phyloP scores from a whole-genome alignment of 2,113 vertebrate genomes.

The Meleagris gallopavo region DNA sequence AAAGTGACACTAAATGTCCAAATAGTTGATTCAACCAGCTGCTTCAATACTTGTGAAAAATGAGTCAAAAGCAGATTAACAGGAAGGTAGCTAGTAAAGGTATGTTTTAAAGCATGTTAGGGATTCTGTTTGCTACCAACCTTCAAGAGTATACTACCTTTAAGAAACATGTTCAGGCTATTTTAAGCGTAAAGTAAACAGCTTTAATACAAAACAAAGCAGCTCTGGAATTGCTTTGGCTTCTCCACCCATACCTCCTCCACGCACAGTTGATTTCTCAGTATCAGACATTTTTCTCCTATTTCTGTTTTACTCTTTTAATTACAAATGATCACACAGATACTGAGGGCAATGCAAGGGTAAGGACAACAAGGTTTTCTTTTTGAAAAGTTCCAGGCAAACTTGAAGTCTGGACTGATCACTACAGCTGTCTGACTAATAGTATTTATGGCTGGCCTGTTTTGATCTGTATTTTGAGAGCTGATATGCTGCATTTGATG shows the following conservation, averaged over 20 bases:
- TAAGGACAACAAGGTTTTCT: constrained; percentile 13
- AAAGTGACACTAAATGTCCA: not conserved
- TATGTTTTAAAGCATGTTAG: not conserved
- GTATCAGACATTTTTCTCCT: constrained; percentile 29
- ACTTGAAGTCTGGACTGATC: constrained; percentile 13
- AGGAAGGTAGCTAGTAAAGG: not conserved
- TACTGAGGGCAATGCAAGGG: not conserved
- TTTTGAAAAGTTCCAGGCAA: constrained; percentile 41
- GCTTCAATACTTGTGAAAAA: not conserved
- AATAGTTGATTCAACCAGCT: not conserved
- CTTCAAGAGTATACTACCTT: not conserved
- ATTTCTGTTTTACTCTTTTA: constrained; percentile 12
- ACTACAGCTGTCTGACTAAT: constrained; percentile 3
- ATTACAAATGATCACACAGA: constrained; percentile 7
- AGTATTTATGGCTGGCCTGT: constrained; percentile 42
- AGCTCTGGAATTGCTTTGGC: not conserved
- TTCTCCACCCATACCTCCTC: not conserved
- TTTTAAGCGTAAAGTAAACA: not conserved
- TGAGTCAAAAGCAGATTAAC: not conserved
- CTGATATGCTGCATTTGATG: constrained; percentile 16
- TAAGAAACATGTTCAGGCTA: not conserved
- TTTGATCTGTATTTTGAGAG: constrained; percentile 23
- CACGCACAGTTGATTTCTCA: constrained; percentile 11
- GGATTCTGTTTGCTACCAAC: not conserved
- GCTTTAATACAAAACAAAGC: not conserved